Evolutionary conservation across 2,113 vertebrate species (phyloP).

Genomic region (Podarcis raffonei): DNA sequence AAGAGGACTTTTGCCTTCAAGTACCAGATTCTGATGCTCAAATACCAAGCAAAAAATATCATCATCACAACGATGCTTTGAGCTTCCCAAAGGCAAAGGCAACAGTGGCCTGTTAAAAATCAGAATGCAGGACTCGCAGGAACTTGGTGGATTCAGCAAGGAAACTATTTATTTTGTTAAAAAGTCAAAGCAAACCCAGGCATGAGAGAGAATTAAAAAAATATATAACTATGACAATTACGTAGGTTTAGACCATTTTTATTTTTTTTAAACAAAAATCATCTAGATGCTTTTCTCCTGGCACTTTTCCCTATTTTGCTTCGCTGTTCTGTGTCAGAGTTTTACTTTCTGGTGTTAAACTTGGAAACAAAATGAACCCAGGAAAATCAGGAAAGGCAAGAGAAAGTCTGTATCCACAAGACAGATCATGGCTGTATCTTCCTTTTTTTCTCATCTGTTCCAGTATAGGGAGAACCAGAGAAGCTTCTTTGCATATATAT

Average conservation of each 20-base stretch:
- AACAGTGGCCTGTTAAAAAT: neutral
- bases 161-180: neutral
- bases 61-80: too few relatives aligned
- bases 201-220: neutral
- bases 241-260: neutral
- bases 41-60: too few relatives aligned
- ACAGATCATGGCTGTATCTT: too few relatives aligned
- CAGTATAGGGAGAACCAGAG: too few relatives aligned
- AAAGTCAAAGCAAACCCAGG: neutral
- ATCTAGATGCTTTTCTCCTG: neutral
- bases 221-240: neutral
- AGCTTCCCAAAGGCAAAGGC: too few relatives aligned
- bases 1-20: neutral
- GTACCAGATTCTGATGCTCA: neutral
- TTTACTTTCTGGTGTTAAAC: slow-evolving; percentile 5
- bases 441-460: too few relatives aligned
- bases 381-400: neutral
- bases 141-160: neutral
- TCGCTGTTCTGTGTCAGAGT: neutral
- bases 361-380: slow-evolving; percentile 10
- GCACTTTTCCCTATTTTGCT: neutral
- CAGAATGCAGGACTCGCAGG: neutral
- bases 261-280: neutral
- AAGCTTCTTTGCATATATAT: too few relatives aligned
- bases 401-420: too few relatives aligned